A percentile compares a stretch with the other conserved stretches of the same genome.
phyloP scores from a whole-genome alignment of 1,140 invertebrate genomes.

The Halictus rubicundus region DNA sequence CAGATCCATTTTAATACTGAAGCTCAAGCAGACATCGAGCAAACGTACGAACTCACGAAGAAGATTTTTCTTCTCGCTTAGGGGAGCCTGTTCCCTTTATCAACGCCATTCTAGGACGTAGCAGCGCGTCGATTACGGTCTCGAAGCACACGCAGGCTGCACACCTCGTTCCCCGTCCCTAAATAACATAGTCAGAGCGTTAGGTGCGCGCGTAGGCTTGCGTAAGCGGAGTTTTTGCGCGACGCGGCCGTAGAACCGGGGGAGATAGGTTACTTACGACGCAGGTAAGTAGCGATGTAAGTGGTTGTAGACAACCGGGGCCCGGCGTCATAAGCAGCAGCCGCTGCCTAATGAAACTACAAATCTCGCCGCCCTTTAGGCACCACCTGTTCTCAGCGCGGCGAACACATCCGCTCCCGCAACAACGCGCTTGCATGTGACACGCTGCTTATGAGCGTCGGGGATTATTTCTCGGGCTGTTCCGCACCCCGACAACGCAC shows the following conservation, averaged over 20 bases:
- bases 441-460: conserved; percentile 71
- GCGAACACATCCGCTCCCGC: conserved; percentile 62
- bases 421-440: conserved; percentile 73
- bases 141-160: neutral
- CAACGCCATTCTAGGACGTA: too few species aligned
- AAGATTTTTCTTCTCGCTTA: too few species aligned
- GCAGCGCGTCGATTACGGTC: too few species aligned
- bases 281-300: conserved; percentile 80
- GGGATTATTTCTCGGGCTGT: conserved; percentile 70
- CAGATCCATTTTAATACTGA: too few species aligned
- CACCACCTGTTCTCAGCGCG: conserved; percentile 78
- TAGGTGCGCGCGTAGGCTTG: neutral
- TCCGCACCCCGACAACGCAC: conserved; percentile 15
- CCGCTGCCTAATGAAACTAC: conserved; percentile 81
- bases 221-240: conserved; percentile 35
- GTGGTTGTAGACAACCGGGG: conserved; percentile 80
- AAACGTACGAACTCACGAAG: too few species aligned
- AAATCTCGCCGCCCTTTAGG: conserved; percentile 79
- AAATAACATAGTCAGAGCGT: neutral
- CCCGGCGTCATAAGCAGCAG: conserved; percentile 79
- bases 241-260: conserved; percentile 37
- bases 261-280: conserved; percentile 60
- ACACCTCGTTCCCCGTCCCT: too few species aligned
- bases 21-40: too few species aligned
- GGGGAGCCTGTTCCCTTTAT: too few species aligned